These are phyloP conservation scores for Tribolium castaneum DNA, from an alignment of 1,140 invertebrate genomes.

Conservation along the genomic window DNA sequence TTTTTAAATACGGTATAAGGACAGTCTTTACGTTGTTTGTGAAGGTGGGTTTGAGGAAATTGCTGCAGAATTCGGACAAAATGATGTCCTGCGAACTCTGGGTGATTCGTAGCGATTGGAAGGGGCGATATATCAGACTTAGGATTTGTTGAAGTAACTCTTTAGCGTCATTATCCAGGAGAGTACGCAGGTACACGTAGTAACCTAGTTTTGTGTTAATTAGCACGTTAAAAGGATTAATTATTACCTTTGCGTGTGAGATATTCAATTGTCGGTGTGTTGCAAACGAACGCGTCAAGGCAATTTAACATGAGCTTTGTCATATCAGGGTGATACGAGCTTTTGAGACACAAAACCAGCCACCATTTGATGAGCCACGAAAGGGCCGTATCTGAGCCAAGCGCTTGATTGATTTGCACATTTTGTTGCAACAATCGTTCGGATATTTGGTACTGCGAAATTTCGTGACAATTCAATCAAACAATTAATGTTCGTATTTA, in stretches of 20 bases:
- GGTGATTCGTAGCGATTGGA: conserved; percentile 65
- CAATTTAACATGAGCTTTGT: conserved; percentile 46
- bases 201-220: conserved; percentile 68
- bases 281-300: conserved; percentile 53
- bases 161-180: conserved; percentile 72
- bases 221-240: neutral
- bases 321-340: conserved; percentile 61
- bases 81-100: conserved; percentile 53
- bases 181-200: conserved; percentile 75
- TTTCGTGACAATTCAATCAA: neutral
- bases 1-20: conserved; percentile 66
- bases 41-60: conserved; percentile 59
- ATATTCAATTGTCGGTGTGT: conserved; percentile 52
- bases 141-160: conserved; percentile 74
- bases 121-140: conserved; percentile 80
- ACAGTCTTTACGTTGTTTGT: conserved; percentile 64
- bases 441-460: conserved; percentile 69
- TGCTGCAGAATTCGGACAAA: conserved; percentile 61
- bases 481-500: conserved; percentile 62
- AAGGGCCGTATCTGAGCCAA: conserved; percentile 62
- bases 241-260: conserved; percentile 53
- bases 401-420: conserved; percentile 67
- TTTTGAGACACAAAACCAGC: conserved; percentile 68
- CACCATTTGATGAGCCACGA: conserved; percentile 72
- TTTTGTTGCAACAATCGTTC: conserved; percentile 71